Evolutionary conservation across 1,140 invertebrate species (phyloP), one percentile per base, ranked within the genome.

Genomic region (Helicorthomorpha holstii): DNA sequence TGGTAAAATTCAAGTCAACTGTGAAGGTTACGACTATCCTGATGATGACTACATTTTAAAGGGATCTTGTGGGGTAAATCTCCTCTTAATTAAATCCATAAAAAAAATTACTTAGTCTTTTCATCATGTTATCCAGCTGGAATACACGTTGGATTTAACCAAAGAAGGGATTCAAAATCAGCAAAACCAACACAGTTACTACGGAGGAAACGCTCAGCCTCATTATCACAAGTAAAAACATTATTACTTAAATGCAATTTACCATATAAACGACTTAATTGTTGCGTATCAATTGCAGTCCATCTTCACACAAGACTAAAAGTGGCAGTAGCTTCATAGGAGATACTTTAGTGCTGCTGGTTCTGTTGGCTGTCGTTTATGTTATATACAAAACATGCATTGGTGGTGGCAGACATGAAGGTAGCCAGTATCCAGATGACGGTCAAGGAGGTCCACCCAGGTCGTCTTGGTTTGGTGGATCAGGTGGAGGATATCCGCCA

Each of bases 11-110:
- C 62, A 69, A 34, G 75, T 79, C 2, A 60, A 63, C 12, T 79
- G 77, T 67, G 77, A 79, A 60, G 75, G 76, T 26, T 77, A 74
- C 60, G 70, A 72, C 48, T 68, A 75, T 59, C 68, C 73, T 3
- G 69, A 76, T 52, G 76, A 78, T 61, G 70, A 72, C 1, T 75
- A 71, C 55, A 63, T 78, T 54, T 60, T 77, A 14, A 66, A 59
- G 49, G 75, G 74, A n/a, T 77, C 74, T 7, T 78, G 75, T 65
- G 73, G 73, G 52, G 68, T 75, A 58, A n/a, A n/a, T n/a, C n/a
- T n/a, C n/a, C n/a, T n/a, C n/a, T n/a, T n/a, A n/a, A n/a, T n/a
- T n/a, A n/a, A n/a, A n/a, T n/a, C n/a, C n/a, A n/a, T n/a, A n/a
- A n/a, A n/a, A n/a, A n/a, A n/a, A n/a, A n/a, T n/a, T n/a, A n/a